phyloP scores from a whole-genome alignment of 2,888 invertebrate species.

The Caenorhabditis zanzibari region DNA sequence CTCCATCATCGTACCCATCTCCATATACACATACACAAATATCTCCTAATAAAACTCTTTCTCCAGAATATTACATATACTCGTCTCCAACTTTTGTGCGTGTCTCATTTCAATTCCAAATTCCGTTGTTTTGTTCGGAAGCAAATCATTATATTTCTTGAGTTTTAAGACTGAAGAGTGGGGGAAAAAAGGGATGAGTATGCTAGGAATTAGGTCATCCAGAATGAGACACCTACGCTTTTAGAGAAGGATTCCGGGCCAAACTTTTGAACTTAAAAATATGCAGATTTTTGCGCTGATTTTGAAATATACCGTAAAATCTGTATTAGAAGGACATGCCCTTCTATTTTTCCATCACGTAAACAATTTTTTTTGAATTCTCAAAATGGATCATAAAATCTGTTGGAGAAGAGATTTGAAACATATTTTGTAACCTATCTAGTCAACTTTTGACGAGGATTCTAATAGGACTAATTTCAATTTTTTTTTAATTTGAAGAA shows the following conservation, averaged over 20 bases:
- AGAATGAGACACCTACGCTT: slow-evolving; percentile 18
- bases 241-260: not conserved
- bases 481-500: too few species aligned
- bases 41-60: slow-evolving; percentile 40
- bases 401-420: too few species aligned
- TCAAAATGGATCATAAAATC: too few species aligned
- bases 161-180: not conserved
- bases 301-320: too few species aligned
- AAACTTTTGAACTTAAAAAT: too few species aligned
- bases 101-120: slow-evolving; percentile 35
- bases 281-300: too few species aligned
- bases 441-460: too few species aligned
- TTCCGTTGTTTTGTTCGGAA: slow-evolving; percentile 53
- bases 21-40: not conserved
- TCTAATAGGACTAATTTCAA: too few species aligned
- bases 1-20: not conserved
- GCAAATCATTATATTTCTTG: slow-evolving; percentile 50
- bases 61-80: slow-evolving; percentile 34
- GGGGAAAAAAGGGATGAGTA: not conserved
- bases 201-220: not conserved
- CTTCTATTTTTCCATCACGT: too few species aligned
- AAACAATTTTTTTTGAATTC: too few species aligned
- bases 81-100: slow-evolving; percentile 19
- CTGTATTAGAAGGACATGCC: too few species aligned
- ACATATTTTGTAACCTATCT: too few species aligned